Evolutionary conservation across 2,797 vertebrate species (phyloP).

Genomic region (Denticeps clupeoides): DNA sequence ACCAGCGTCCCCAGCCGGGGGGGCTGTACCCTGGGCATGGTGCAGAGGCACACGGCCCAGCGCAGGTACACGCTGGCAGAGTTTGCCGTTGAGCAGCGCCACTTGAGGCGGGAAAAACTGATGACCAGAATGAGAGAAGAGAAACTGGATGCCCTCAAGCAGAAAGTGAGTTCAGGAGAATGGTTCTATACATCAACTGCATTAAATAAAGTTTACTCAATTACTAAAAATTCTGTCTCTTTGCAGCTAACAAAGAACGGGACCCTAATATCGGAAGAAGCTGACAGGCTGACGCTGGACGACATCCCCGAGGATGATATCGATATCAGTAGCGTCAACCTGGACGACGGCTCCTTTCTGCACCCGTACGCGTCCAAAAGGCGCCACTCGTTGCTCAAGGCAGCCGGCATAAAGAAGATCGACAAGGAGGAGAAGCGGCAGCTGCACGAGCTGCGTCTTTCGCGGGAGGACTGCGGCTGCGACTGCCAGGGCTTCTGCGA

Average conservation of each 20-base stretch:
- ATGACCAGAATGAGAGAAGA: conserved; percentile 79
- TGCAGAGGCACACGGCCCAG: conserved; percentile 67
- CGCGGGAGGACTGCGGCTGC: conserved; percentile 88
- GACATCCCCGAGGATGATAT: conserved; percentile 78
- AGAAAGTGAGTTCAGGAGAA: conserved; percentile 74
- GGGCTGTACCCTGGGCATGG: conserved; percentile 91
- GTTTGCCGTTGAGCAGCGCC: conserved; percentile 76
- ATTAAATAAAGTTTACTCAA: too few relatives aligned
- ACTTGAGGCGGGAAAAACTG: conserved; percentile 67
- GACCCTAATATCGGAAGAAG: conserved; percentile 68
- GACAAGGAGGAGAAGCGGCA: conserved; percentile 90
- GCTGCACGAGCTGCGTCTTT: conserved; percentile 78
- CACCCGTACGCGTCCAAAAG: conserved; percentile 81
- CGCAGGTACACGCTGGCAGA: conserved; percentile 77
- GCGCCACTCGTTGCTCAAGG: conserved; percentile 75
- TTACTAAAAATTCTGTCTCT: too few relatives aligned
- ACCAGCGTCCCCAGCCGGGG: conserved; percentile 90
- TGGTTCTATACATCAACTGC: too few relatives aligned
- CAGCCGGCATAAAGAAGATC: conserved; percentile 81
- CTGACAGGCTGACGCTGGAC: conserved; percentile 66
- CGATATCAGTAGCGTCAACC: conserved; percentile 57
- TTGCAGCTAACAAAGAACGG: conserved; percentile 75
- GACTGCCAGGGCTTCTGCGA: conserved; percentile 87
- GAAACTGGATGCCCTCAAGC: conserved; percentile 72
- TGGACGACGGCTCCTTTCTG: conserved; percentile 78